These are phyloP conservation scores for Callyntrura guangdongensis DNA, from an alignment of 2,888 invertebrate species.

Conservation along the genomic window DNA sequence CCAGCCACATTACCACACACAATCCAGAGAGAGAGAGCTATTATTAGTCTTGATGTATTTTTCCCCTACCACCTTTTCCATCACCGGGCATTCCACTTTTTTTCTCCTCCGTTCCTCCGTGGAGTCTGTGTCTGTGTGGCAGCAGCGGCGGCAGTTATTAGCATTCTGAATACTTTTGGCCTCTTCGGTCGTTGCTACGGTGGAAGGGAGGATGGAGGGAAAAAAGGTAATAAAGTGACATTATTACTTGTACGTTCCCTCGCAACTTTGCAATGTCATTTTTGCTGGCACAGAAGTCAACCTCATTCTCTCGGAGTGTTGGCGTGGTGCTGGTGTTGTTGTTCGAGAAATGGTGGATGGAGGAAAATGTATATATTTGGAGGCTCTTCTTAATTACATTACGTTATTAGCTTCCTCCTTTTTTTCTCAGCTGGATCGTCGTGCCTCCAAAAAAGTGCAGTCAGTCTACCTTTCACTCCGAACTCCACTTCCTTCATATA, in stretches of 20 bases:
- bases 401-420: constrained; percentile 48
- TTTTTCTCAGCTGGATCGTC: too few species aligned
- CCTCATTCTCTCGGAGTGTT: neutral
- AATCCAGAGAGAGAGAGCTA: neutral
- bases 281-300: neutral
- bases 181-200: neutral
- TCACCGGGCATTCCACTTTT: neutral
- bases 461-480: neutral
- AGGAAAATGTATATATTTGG: neutral
- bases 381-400: constrained; percentile 61
- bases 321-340: neutral
- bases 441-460: constrained; percentile 9
- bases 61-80: constrained; percentile 3
- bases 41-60: constrained; percentile 39
- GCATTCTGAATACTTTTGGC: constrained; percentile 28
- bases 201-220: neutral
- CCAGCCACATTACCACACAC: neutral
- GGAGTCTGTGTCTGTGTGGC: neutral
- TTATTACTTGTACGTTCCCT: constrained; percentile 56
- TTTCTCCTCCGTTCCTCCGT: neutral
- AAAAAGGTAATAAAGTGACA: constrained; percentile 69
- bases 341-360: neutral
- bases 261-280: constrained; percentile 33
- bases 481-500: neutral
- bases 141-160: neutral